Evolutionary conservation across 2,888 invertebrate species (phyloP), one percentile per base, ranked within the genome.

Genomic region (Panopea generosa): DNA sequence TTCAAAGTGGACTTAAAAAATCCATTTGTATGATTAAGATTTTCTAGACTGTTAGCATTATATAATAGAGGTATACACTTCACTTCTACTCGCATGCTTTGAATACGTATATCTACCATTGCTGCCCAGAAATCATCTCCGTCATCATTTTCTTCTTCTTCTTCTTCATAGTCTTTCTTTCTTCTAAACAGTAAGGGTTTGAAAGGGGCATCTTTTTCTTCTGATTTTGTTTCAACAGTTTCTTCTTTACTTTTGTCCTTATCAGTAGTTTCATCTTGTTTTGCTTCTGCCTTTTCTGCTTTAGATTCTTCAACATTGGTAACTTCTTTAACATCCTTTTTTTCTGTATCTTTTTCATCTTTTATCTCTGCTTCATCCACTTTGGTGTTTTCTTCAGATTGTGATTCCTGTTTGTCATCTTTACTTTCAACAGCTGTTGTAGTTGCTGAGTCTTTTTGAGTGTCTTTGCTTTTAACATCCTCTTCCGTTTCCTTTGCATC

Each of bases 121-220:
- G 76, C 45, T 29, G 66, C 69, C 80, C 80, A 80, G 49, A 80
- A 80, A 59, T 80, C 80, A 43, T 70, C 73, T 26, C 70, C 80
- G 57, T 80, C 76, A 47, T 76, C 79, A 38, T 71, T 72, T 26
- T 63, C 66, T n/a, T 22, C 66, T 24, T 45, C 27, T 49, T 40
- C 26, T 26, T 49, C 71, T 24, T 59, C 60, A 6, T 45, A 14
- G 1, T 14, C n/a, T n/a, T n/a, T n/a, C n/a, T n/a, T n/a, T n/a
- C n/a, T n/a, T n/a, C n/a, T n/a, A n/a, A n/a, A n/a, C 18, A 9
- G 7, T 18, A 11, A 33, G 9, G 7, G 11, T n/a, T n/a, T n/a
- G n/a, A n/a, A n/a, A n/a, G n/a, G n/a, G 11, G n/a, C 26, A 16
- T n/a, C 40, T 57, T 9, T 22, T 16, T 38, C 24, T 40, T 22